A percentile compares a stretch with the other conserved stretches of the same genome.
Conservation (phyloP, 2,888 invertebrate genomes). For the Gibbula magus region DNA sequence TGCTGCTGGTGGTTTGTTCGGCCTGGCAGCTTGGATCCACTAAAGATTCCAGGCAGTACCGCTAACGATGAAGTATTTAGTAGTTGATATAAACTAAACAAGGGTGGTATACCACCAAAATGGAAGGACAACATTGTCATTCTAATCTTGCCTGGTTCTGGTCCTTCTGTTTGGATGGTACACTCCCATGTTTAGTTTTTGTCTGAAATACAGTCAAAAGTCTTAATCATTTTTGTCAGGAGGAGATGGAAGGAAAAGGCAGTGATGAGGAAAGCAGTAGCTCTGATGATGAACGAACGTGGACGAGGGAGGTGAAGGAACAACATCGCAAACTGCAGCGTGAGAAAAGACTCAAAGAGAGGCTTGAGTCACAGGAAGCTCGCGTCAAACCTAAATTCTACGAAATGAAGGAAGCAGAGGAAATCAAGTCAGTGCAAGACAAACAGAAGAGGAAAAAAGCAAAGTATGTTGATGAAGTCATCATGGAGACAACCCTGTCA, state of each 20-base stretch:
- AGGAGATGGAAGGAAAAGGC: slow-evolving; percentile 47
- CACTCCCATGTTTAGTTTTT: too few relatives aligned
- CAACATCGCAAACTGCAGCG: slow-evolving; percentile 80
- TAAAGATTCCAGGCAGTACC: too few relatives aligned
- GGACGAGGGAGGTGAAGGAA: slow-evolving; percentile 78
- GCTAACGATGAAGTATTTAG: too few relatives aligned
- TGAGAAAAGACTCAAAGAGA: slow-evolving; percentile 75
- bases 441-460: slow-evolving; percentile 50
- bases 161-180: too few relatives aligned
- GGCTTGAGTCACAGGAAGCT: slow-evolving; percentile 50
- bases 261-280: slow-evolving; percentile 76
- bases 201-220: not conserved
- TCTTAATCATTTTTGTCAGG: slow-evolving; percentile 8
- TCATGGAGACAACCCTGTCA: too few relatives aligned
- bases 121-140: too few relatives aligned
- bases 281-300: slow-evolving; percentile 85
- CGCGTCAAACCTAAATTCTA: slow-evolving; percentile 79
- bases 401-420: slow-evolving; percentile 80
- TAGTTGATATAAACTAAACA: too few relatives aligned
- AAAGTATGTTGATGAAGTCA: slow-evolving; percentile 32
- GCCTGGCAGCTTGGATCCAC: too few relatives aligned
- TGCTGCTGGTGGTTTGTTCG: too few relatives aligned
- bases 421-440: slow-evolving; percentile 75
- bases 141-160: too few relatives aligned
- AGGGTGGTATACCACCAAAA: too few relatives aligned